Conservation (phyloP, 2,113 vertebrate species). For the Calypte anna region DNA sequence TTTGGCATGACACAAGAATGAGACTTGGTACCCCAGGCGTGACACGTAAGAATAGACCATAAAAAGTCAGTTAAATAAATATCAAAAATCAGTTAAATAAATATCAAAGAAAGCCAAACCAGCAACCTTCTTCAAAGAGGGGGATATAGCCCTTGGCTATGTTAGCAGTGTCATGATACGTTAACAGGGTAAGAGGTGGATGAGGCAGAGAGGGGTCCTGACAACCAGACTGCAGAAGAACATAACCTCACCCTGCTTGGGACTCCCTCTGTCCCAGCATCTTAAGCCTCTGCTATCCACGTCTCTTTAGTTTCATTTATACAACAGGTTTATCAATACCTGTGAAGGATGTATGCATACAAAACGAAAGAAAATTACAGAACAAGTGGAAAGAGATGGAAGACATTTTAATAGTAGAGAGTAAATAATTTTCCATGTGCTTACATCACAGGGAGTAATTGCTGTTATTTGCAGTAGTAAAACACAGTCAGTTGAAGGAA, state of each 20-base stretch:
- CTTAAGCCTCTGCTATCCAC: background rate
- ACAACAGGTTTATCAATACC: background rate
- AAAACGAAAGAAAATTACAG: background rate
- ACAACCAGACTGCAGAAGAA: background rate
- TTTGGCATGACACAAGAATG: background rate
- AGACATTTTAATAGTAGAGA: conserved; percentile 19
- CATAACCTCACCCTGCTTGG: background rate
- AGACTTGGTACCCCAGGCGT: too few species aligned
- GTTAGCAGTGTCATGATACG: background rate
- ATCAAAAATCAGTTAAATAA: background rate
- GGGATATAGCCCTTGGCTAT: background rate
- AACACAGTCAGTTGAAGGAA: background rate
- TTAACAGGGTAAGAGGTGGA: background rate
- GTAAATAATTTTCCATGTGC: background rate
- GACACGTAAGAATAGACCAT: rapidly evolving
- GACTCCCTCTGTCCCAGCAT: background rate
- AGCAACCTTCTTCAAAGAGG: background rate
- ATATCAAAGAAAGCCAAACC: background rate
- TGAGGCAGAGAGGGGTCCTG: background rate
- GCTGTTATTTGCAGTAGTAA: background rate
- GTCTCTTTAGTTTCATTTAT: background rate
- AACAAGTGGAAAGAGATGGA: background rate
- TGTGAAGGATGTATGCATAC: background rate
- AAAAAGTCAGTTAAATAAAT: background rate
- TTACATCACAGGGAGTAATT: background rate